A percentile compares a stretch with the other conserved stretches of the same genome.
Evolutionary conservation across 2,797 vertebrate species (phyloP).

Genomic region (Basileuterus tristriatus): DNA sequence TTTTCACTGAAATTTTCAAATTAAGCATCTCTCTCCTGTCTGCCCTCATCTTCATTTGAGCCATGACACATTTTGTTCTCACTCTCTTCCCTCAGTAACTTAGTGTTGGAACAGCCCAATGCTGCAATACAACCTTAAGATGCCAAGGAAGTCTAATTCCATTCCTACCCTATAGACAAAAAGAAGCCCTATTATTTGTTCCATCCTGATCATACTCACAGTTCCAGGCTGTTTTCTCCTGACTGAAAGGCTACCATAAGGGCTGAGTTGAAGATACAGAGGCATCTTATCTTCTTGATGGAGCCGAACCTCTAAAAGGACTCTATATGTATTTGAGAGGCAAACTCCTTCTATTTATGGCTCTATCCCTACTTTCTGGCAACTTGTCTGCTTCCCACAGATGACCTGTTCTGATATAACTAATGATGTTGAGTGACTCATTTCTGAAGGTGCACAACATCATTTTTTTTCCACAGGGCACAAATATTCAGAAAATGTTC

Average conservation of each 20-base stretch:
- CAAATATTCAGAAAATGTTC: neutral
- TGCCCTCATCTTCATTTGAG: neutral
- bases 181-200: neutral
- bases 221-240: neutral
- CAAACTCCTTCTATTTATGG: neutral
- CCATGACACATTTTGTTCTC: neutral
- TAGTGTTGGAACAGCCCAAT: neutral
- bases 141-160: neutral
- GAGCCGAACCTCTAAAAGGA: neutral
- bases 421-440: neutral
- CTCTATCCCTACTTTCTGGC: neutral
- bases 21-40: neutral
- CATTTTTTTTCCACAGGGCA: neutral
- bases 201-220: neutral
- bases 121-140: neutral
- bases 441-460: neutral
- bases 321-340: neutral
- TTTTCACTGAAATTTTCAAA: neutral
- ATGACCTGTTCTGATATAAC: neutral
- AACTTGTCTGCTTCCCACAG: neutral
- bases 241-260: neutral
- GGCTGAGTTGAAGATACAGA: neutral
- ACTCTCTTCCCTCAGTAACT: neutral
- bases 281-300: neutral
- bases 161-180: neutral